Evolutionary conservation across 2,113 vertebrate species (phyloP), one percentile per base, ranked within the genome.

Genomic region (Macquaria australasica): DNA sequence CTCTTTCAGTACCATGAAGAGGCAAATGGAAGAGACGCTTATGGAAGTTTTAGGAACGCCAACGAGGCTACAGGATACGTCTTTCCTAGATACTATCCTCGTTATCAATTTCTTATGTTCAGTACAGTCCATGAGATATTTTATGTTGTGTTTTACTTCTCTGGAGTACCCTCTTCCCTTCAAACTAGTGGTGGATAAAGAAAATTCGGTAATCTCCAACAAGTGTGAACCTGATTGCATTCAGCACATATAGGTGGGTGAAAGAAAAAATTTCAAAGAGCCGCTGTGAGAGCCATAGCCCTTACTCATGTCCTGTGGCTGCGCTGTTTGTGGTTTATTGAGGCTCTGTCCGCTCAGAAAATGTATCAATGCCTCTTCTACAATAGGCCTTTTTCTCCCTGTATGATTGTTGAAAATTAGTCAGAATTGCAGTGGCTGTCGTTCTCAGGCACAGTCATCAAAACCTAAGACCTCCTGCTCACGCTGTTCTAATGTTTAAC

Each of bases 291-390:
- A 84, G 62, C 53, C 8, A 1, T 62, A 62, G 60, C 69, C 37
- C n/a, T 79, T 21, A 3, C 48, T 76, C 20, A 11, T 77, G 45
- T 78, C 73, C 83, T 43, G 55, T 31, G 62, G 58, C 72, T 83
- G 50, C 0, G 10, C 41, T 76, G 20, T 45, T 63, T 67, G 25
- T 63, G 59, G 28, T 59, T 51, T 77, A 63, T 53, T 77, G 59
- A 80, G 69, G n/a, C 12, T 58, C 11, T 66, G 78, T 79, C 78
- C 53, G 50, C 50, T 64, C 55, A 55, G 51, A 45, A 87, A 77
- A 64, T n/a, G 31, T 66, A 51, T 71, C 37, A 69, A 51, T 73
- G 28, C 25, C 48, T 43, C 9, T 53, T 66, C 25, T 23, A 59
- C 16, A 72, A 72, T 37, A 74, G 28, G 41, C 37, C 10, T 66